Evolutionary conservation across 2,888 invertebrate species (phyloP), one percentile per base, ranked within the genome.

Genomic region (Metellina segmentata): DNA sequence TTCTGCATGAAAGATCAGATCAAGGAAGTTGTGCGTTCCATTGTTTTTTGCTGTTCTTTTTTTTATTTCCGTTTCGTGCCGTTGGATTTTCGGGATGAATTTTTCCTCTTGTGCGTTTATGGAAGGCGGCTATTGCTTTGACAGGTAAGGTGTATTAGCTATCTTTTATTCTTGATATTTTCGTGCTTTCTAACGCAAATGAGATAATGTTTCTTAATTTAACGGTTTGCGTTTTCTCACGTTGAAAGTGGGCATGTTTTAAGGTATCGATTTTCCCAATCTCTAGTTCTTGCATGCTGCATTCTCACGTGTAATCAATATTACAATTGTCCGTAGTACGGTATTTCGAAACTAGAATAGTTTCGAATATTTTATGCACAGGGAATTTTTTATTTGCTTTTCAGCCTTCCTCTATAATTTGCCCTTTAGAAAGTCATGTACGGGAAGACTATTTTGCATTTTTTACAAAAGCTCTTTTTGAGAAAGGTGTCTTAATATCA

Each of bases 131-230:
- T 85, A 61, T 85, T 72, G 78, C 48, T 9, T 86, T 82, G 91
- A 87, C 91, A 91, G 91, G 91, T 91, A 78, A 91, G 91, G 71
- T 49, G 52, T 34, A 81, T 69, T 75, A 75, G 81, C 75, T 6
- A 51, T 61, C 49, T 20, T 7, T 81, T 87, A 72, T 53, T 53
- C 7, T 71, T 75, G 16, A 9, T 16, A 34, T 34, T 48, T 11
- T n/a, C 19, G 0, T 79, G 6, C 7, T 16, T 53, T 7, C 9
- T 72, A 19, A n/a, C 19, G 72, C 4, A 34, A 4, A 34, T 34
- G 4, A 34, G 72, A 74, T 52, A 48, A 20, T 8, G 7, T 11
- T 19, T 11, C 5, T 16, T n/a, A n/a, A 16, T 34, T 20, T 6
- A 53, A 20, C 13, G 81, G 19, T 34, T 81, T 69, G 20, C 53